Evolutionary conservation across 2,797 vertebrate species (phyloP), one percentile per base, ranked within the genome.

Genomic region (Apogon hyalosoma): DNA sequence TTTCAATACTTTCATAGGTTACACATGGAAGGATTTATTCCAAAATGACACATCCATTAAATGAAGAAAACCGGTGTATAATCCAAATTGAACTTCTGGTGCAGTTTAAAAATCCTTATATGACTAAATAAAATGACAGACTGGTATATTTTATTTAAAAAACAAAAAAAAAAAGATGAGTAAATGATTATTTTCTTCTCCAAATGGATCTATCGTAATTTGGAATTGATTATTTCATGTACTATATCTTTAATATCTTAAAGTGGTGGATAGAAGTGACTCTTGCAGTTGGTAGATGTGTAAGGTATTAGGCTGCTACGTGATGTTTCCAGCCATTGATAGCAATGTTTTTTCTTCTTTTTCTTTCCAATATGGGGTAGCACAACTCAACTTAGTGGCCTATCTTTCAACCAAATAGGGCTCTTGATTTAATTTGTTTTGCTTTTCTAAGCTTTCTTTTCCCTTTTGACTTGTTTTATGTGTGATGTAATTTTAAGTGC

Each of bases 301-400:
- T 85, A 63, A 67, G 75, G 73, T 81, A 16, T 85, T 82, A 75
- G 78, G 74, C 66, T 85, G 65, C 64, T 83, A 66, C 53, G 53
- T 21, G 7, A 66, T 54, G 45, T 75, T 62, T 56, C 63, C 64
- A 66, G 56, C 63, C 47, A 63, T 63, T 46, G 53, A 70, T 76
- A 63, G 75, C 56, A 62, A 61, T 47, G 63, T 75, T 63, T 53
- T 65, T 65, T 21, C 38, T 45, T 52, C 7, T 61, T 41, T 63
- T 60, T 73, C 31, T 56, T 72, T 81, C 36, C 82, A 43, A 56
- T 66, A 47, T 40, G 74, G 81, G 77, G 87, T 90, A 92, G 90
- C 87, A 89, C 88, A 90, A 84, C 77, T 87, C 73, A 59, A 89
- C 76, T 64, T 90, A 84, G 91, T 91, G 88, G 89, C 90, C 88